Evolutionary conservation across 2,113 vertebrate genomes (phyloP).

Genomic region (Neogobius melanostomus): DNA sequence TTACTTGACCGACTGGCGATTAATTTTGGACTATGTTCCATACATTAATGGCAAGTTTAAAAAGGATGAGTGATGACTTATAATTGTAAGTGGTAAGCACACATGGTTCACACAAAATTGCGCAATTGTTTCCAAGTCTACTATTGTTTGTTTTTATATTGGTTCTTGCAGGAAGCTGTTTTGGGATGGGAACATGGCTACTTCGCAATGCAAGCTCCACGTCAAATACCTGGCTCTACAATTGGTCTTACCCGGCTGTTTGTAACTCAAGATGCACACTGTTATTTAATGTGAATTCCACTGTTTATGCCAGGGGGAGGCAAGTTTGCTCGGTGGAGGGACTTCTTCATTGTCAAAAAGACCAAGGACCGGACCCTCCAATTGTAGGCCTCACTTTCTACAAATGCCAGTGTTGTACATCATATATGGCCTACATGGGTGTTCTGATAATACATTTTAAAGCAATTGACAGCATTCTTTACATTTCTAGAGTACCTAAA

Average conservation of each 20-base stretch:
- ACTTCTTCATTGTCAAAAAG: too few relatives aligned
- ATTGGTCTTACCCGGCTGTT: conserved; percentile 36
- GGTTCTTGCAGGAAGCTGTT: conserved; percentile 54
- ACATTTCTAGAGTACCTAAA: too few relatives aligned
- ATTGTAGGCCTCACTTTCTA: too few relatives aligned
- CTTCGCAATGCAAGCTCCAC: conserved; percentile 16
- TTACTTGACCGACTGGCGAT: conserved; percentile 89
- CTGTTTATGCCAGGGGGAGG: conserved; percentile 25
- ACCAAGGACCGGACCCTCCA: too few relatives aligned
- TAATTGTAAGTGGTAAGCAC: conserved; percentile 49
- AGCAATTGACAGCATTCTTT: too few relatives aligned
- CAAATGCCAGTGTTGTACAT: too few relatives aligned
- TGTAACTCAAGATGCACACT: conserved; percentile 29
- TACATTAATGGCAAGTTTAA: conserved; percentile 88
- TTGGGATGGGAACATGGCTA: conserved; percentile 26
- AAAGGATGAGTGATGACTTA: conserved; percentile 70
- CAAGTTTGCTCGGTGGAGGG: too few relatives aligned
- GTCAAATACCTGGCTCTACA: conserved; percentile 24
- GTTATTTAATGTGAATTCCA: conserved; percentile 59
- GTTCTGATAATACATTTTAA: too few relatives aligned
- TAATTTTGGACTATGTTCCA: conserved; percentile 91
- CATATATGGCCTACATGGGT: too few relatives aligned
- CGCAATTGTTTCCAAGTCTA: neutral
- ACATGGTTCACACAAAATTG: neutral
- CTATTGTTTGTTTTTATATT: conserved; percentile 8